Evolutionary conservation across 2,113 vertebrate genomes (phyloP).

Genomic region (Ifrita kowaldi): DNA sequence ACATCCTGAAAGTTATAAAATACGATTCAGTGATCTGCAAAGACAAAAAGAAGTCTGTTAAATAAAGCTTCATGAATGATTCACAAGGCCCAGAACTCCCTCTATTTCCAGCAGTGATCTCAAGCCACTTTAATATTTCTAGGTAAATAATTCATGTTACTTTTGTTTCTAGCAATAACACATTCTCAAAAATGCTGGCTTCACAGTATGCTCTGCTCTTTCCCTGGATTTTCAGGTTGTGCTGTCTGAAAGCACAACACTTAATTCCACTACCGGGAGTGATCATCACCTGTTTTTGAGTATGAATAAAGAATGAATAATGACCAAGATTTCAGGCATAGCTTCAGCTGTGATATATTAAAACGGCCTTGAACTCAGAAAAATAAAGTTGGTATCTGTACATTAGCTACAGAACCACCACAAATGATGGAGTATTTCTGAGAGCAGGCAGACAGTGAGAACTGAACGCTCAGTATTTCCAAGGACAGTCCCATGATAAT

Average conservation of each 20-base stretch:
- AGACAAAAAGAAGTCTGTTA: slow-evolving; percentile 7
- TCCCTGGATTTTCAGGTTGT: neutral
- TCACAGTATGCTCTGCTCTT: neutral
- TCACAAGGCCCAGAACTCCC: neutral
- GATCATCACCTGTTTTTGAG: neutral
- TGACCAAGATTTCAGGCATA: neutral
- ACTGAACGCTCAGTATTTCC: neutral
- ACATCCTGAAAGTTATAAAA: neutral
- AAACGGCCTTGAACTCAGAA: neutral
- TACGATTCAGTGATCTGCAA: neutral
- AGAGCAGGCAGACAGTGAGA: neutral
- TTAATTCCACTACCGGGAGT: neutral
- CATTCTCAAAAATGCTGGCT: neutral
- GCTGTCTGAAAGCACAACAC: neutral
- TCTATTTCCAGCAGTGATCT: slow-evolving; percentile 13
- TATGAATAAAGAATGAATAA: neutral
- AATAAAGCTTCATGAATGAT: slow-evolving; percentile 33
- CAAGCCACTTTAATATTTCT: slow-evolving; percentile 18
- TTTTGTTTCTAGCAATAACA: slow-evolving; percentile 36
- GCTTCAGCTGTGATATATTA: neutral
- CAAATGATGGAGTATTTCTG: neutral
- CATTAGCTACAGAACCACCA: neutral
- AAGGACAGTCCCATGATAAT: neutral
- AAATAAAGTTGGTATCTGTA: neutral
- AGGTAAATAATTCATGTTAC: slow-evolving; percentile 44